A percentile compares a stretch with the other conserved stretches of the same genome.
Evolutionary conservation across 2,797 vertebrate species (phyloP).

Genomic region (Tamandua tetradactyla): DNA sequence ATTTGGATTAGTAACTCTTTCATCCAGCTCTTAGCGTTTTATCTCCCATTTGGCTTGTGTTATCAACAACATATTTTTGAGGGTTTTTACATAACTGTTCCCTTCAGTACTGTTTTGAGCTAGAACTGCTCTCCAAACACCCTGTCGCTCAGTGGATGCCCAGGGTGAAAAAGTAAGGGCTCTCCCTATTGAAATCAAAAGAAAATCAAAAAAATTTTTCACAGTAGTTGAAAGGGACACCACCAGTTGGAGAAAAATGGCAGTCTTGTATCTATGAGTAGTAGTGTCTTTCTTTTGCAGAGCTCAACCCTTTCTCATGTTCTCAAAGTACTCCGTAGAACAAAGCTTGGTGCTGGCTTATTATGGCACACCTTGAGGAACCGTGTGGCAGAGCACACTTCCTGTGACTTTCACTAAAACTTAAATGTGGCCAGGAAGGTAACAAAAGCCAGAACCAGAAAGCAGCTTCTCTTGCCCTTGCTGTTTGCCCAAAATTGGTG

Average conservation of each 20-base stretch:
- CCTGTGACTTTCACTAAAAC: not conserved
- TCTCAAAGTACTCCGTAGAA: not conserved
- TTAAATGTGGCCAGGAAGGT: not conserved
- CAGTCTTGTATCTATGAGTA: too few species aligned
- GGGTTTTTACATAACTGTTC: slow-evolving; percentile 72
- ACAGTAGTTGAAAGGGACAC: not conserved
- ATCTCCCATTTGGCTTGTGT: slow-evolving; percentile 76
- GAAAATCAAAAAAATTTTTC: too few species aligned
- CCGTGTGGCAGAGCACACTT: too few species aligned
- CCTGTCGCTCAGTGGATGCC: not conserved
- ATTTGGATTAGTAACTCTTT: slow-evolving; percentile 73
- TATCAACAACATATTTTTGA: slow-evolving; percentile 78
- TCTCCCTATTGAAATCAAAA: not conserved
- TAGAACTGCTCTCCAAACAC: slow-evolving; percentile 38
- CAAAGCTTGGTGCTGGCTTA: not conserved
- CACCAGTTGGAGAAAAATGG: not conserved
- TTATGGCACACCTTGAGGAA: not conserved
- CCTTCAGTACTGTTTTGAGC: slow-evolving; percentile 56
- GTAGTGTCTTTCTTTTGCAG: not conserved
- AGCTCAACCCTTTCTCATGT: rapidly evolving
- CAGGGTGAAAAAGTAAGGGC: not conserved
- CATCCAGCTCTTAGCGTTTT: slow-evolving; percentile 66
- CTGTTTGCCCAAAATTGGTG: not conserved
- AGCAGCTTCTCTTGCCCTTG: not conserved
- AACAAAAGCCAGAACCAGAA: not conserved